phyloP scores from a whole-genome alignment of 2,888 invertebrate genomes.

The Metopia argyrocephala region DNA sequence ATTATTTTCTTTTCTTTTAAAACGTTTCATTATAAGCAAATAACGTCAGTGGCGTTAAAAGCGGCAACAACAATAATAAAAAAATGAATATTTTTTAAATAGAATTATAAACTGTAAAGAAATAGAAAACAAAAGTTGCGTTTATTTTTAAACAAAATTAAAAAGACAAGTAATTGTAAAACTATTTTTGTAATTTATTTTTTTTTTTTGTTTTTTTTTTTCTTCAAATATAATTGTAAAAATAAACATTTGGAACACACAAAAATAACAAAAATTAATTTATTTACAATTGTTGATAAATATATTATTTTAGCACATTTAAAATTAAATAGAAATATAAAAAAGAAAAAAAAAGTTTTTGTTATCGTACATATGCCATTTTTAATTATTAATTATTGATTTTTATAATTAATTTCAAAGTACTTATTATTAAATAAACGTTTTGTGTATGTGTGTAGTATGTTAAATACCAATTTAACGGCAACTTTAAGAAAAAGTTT shows the following conservation, averaged over 20 bases:
- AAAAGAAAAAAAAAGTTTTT: no score
- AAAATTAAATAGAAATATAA: no score
- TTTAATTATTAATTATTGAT: no score
- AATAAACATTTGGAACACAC: no score
- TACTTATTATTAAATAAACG: no score
- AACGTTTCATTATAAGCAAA: neutral
- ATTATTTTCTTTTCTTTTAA: neutral
- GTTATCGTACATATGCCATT: no score
- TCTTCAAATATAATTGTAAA: no score
- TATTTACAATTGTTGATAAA: neutral
- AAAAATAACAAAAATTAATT: neutral
- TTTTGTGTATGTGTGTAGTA: no score
- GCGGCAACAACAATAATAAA: neutral
- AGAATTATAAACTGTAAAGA: neutral
- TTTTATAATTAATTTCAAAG: no score
- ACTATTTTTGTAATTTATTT: neutral
- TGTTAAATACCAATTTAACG: no score
- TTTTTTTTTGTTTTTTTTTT: no score
- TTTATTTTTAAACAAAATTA: neutral
- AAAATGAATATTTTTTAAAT: neutral
- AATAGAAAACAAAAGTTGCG: neutral
- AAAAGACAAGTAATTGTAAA: neutral
- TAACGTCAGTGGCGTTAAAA: conserved; percentile 9
- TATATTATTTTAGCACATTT: neutral
- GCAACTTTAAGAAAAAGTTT: no score